Conservation (phyloP, 2,888 invertebrate genomes). For the Ectemnius cavifrons region DNA sequence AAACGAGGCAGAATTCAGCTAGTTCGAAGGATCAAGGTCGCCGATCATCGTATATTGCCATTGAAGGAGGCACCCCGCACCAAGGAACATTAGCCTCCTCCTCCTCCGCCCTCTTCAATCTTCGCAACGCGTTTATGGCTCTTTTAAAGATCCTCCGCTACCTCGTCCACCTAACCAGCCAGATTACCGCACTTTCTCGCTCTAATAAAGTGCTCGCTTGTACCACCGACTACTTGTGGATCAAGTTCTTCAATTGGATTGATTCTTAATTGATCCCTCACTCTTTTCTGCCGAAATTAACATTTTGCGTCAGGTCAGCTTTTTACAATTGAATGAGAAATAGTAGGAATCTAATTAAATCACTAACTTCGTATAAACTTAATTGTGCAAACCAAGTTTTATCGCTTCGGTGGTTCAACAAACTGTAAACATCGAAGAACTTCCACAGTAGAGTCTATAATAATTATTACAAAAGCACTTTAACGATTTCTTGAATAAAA, state of each 20-base stretch:
- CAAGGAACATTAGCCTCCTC: not conserved
- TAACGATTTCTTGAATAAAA: no score
- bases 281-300: no score
- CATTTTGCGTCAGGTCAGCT: no score
- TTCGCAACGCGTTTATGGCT: constrained; percentile 15
- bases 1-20: constrained; percentile 22
- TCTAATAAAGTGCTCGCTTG: constrained; percentile 54
- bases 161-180: constrained; percentile 42
- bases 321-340: no score
- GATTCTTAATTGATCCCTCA: constrained; percentile 24
- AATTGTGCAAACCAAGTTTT: no score
- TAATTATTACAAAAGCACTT: no score
- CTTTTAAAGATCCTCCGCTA: constrained; percentile 44
- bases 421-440: no score
- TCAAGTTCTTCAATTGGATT: constrained; percentile 53
- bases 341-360: no score
- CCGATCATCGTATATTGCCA: constrained; percentile 14
- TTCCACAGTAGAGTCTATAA: no score
- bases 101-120: constrained; percentile 4
- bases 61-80: constrained; percentile 8
- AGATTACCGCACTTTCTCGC: constrained; percentile 44
- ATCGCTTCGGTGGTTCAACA: no score
- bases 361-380: no score
- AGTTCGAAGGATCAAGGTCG: constrained; percentile 29
- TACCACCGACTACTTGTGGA: constrained; percentile 51